Conservation (phyloP, 2,888 invertebrate genomes). For the Acanthosepion lycidas region DNA sequence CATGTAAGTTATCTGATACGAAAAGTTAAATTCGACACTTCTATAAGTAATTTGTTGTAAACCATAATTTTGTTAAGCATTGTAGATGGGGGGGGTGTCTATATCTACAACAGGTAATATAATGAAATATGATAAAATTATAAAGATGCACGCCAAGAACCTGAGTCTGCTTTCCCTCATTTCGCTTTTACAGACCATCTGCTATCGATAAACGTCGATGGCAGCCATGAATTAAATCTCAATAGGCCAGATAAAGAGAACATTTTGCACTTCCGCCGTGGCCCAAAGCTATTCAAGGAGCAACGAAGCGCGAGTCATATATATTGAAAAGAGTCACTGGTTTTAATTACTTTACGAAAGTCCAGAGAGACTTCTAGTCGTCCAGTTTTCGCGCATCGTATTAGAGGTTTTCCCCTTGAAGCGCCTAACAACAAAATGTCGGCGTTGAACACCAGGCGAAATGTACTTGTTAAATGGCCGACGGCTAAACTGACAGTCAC, state of each 20-base stretch:
- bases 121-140: too few relatives aligned
- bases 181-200: neutral
- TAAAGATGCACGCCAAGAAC: too few relatives aligned
- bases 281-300: neutral
- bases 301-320: neutral
- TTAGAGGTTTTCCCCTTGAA: neutral
- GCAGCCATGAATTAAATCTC: neutral
- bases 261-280: neutral
- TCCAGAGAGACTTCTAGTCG: neutral
- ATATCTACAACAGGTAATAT: too few relatives aligned
- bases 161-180: neutral
- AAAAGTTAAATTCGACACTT: too few relatives aligned
- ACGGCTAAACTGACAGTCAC: neutral
- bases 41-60: too few relatives aligned
- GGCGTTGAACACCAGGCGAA: neutral
- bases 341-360: neutral
- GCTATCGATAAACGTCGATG: neutral
- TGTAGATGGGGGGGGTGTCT: too few relatives aligned
- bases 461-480: neutral
- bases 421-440: neutral
- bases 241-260: neutral
- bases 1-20: too few relatives aligned
- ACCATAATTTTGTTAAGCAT: too few relatives aligned
- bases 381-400: neutral
- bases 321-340: neutral